Evolutionary conservation across 2,113 vertebrate species (phyloP), one percentile per base, ranked within the genome.

Genomic region (Lutjanus erythropterus): DNA sequence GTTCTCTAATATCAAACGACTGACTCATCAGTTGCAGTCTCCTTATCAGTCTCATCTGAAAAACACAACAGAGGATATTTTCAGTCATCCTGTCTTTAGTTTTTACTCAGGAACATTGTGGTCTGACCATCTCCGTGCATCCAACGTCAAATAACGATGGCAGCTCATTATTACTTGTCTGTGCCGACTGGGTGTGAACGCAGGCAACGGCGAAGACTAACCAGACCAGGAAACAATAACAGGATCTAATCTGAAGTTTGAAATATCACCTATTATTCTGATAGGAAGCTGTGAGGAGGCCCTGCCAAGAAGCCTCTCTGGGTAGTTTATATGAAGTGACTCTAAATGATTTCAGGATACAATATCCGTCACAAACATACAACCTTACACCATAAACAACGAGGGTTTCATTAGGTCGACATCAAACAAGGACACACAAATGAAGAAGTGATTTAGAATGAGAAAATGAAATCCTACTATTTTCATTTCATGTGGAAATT

Each of bases 201-300:
- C 9, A 5, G 37, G 52, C n/a, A 53, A 33, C 31, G 9, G 46
- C 42, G 59, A 75, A 75, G 75, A 91, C 47, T 21, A 75, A 90
- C 49, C 55, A 61, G 42, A 86, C 64, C 25, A 82, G 82, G 85
- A 91, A 94, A 92, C 71, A 59, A 90, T 85, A 86, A 92, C 83
- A 88, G 61, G 75, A 90, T 78, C 82, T 80, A 67, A 91, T 92
- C 71, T 78, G 25, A 75, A 84, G 77, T 75, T 85, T 91, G 89
- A 93, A 88, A 81, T 84, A 92, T 84, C 2, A n/a, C 25, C 58
- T 60, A 83, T 94, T 83, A 85, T 87, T 89, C 12, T 76, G 86
- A 85, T 82, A 90, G 90, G 90, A 94, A 91, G 66, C 82, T 46
- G 71, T 71, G 77, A 84, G 52, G 49, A 70, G 41, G n/a, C 50